Evolutionary conservation across 2,888 invertebrate genomes (phyloP), one percentile per base, ranked within the genome.

Genomic region (Dynastes hyllus): DNA sequence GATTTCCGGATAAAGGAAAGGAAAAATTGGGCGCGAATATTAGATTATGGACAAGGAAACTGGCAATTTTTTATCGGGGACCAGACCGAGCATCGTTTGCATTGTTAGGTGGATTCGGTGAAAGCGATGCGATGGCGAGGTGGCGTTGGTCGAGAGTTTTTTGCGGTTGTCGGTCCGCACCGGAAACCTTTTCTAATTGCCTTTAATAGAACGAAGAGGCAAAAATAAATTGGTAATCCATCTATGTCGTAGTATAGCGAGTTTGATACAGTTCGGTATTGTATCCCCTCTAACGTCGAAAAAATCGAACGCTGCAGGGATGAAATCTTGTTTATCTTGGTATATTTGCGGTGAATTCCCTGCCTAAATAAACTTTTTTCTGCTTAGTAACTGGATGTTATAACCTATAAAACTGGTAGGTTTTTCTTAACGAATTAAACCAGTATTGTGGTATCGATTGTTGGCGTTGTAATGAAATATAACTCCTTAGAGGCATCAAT

Each of bases 141-240:
- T 16, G 22, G 51, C 50, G 32, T 37, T 37, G 29, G 29, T 32
- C 27, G 32, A 32, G n/a, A 9, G 50, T 69, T 69, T 69, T 69
- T 29, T 37, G 27, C 9, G 22, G 5, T 11, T 29, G 27, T 9
- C n/a, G 69, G 69, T 13, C 22, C 66, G 16, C 45, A n/a, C 40
- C 29, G 69, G 11, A 69, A 29, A 69, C 69, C 69, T n/a, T 22
- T 51, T 69, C 69, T 69, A 69, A 69, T 69, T 69, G 69, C 51
- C 69, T 27, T 13, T 69, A 69, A 69, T 69, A 69, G 69, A 69
- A 69, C 50, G 69, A 22, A 32, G 69, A 27, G 69, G 29, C 69
- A 51, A 69, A 69, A 69, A 69, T 51, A 69, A 69, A 69, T 69
- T 51, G 69, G 53, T 51, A 51, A 69, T 69, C 69, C n/a, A 69